Base-by-base conservation (phyloP, 2,113 vertebrate genomes). In the Hemiscyllium ocellatum region DNA sequence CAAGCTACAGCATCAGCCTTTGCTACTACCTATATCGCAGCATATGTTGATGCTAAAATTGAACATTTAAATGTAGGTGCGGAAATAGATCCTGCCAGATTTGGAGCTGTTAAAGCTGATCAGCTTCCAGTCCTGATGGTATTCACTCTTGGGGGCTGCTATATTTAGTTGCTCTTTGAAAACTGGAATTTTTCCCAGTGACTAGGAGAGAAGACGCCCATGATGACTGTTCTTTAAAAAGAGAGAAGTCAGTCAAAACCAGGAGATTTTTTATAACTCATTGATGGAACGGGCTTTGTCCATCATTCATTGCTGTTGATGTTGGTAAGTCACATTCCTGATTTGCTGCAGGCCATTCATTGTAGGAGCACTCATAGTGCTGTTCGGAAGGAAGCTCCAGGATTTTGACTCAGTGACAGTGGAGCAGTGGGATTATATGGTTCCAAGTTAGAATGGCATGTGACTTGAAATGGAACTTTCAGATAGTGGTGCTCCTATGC, bases 51-150 rank as follows among this genome's bases (percentile, higher is more conserved):
- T 93, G 89, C 89, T 93, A 93, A 93, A 93, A 93, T 66, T 66
- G 33, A 93, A 66, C 56, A 93, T 93, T n/a, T 93, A 93, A 93
- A 68, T 66, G 89, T 93, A 65, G 61, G 33, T 93, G 89, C 61
- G n/a, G 89, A 93, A 93, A 33, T 37, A 68, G 33, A 37, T 61
- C 61, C 66, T 93, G 89, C 89, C 61, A 93, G n/a, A 19, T 66
- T 65, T 37, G 10, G 61, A 93, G 87, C n/a, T 93, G 61, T 66
- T 93, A 66, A 68, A 93, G 19, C 87, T 65, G 87, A 29, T 66
- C n/a, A 17, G 33, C 89, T 93, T n/a, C 89, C 19, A 20, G 61
- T 22, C n/a, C 89, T 93, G 89, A 93, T 37, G 52, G 61, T 65
- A n/a, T 22, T 66, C 89, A 68, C 89, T 66, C 89, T 1, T 29